Evolutionary conservation across 2,888 invertebrate species (phyloP).

Genomic region (Pemphredon lugubris): DNA sequence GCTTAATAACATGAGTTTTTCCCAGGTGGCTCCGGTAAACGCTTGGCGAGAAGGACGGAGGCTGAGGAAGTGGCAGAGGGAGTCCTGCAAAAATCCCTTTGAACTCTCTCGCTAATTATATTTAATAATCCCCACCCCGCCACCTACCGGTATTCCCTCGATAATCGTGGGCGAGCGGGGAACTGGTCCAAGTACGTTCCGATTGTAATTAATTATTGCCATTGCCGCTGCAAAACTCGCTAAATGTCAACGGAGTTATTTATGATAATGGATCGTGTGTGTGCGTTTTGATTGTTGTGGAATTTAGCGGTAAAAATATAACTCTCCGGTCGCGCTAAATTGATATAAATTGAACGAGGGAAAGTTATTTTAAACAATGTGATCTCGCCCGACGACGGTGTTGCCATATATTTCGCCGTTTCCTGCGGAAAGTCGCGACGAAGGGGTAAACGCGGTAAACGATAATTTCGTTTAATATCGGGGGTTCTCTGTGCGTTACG

Average conservation of each 20-base stretch:
- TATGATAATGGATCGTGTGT: neutral
- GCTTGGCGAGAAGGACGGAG: slow-evolving; percentile 36
- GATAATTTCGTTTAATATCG: too few relatives aligned
- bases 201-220: slow-evolving; percentile 15
- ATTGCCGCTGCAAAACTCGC: neutral
- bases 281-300: neutral
- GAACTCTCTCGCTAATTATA: slow-evolving; percentile 47
- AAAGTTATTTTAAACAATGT: too few relatives aligned
- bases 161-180: too few relatives aligned
- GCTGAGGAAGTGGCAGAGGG: slow-evolving; percentile 25
- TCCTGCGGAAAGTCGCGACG: too few relatives aligned
- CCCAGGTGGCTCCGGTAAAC: slow-evolving; percentile 66
- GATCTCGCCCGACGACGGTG: too few relatives aligned
- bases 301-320: neutral
- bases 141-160: too few relatives aligned
- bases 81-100: slow-evolving; percentile 23
- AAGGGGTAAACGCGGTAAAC: too few relatives aligned
- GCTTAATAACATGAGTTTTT: slow-evolving; percentile 79
- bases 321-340: too few relatives aligned
- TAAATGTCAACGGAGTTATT: neutral
- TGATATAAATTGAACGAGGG: too few relatives aligned
- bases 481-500: too few relatives aligned
- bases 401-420: too few relatives aligned
- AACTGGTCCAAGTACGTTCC: neutral
- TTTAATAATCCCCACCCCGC: slow-evolving; percentile 25